Evolutionary conservation across 2,113 vertebrate genomes (phyloP).

Genomic region (Eurypyga helias): DNA sequence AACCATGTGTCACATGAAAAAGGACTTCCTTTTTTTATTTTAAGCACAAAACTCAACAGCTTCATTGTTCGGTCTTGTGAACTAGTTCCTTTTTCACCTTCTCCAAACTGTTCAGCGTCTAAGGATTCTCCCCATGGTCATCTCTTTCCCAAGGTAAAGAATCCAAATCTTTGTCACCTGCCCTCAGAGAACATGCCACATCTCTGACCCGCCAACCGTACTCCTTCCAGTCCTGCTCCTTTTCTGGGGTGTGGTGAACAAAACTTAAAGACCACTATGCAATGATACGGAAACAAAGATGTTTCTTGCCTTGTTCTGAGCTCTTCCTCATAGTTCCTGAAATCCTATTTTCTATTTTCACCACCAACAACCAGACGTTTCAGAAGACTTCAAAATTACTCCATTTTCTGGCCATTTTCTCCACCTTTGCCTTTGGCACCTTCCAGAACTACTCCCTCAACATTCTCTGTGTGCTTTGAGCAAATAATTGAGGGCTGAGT

Average conservation of each 20-base stretch:
- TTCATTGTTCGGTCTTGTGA: neutral
- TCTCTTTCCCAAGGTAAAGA: neutral
- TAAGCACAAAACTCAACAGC: neutral
- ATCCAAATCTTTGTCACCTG: neutral
- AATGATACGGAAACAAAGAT: neutral
- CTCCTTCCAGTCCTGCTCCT: neutral
- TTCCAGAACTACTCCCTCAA: neutral
- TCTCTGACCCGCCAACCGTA: neutral
- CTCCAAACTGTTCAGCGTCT: neutral
- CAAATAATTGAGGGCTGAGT: neutral
- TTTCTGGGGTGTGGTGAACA: neutral
- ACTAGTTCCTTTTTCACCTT: neutral
- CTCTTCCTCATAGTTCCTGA: neutral
- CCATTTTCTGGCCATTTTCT: neutral
- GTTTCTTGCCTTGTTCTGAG: neutral
- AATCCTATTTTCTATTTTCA: neutral
- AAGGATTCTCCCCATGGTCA: neutral
- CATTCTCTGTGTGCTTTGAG: neutral
- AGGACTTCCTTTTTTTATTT: neutral
- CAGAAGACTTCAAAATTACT: neutral
- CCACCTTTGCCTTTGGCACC: slow-evolving; percentile 6
- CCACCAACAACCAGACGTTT: neutral
- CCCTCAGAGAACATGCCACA: fast-evolving
- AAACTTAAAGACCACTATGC: neutral
- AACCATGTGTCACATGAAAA: neutral